A percentile compares a stretch with the other conserved stretches of the same genome.
phyloP scores from a whole-genome alignment of 2,888 invertebrate species.

The Carabus problematicus region DNA sequence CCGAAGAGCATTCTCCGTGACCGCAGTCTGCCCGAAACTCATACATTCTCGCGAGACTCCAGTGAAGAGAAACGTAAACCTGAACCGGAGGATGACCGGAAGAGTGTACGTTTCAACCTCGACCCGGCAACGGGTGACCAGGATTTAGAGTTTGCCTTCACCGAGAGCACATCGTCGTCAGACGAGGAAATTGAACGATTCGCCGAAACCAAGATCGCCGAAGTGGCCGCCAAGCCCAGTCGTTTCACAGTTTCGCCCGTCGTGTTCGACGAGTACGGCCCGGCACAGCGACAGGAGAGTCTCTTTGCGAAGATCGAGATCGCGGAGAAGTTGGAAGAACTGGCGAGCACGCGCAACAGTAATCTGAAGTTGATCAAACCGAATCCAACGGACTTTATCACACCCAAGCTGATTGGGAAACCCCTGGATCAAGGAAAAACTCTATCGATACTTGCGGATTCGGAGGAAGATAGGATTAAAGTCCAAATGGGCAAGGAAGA shows the following conservation, averaged over 20 bases:
- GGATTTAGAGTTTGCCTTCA: constrained; percentile 58
- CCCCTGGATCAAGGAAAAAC: constrained; percentile 60
- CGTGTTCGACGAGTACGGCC: constrained; percentile 46
- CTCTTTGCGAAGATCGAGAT: constrained; percentile 52
- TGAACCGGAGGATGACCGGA: constrained; percentile 73
- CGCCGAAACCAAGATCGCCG: constrained; percentile 46
- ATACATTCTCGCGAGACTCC: constrained; percentile 47
- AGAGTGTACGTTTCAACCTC: constrained; percentile 75
- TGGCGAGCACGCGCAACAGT: constrained; percentile 10
- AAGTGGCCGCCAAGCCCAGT: constrained; percentile 27
- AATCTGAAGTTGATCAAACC: constrained; percentile 63
- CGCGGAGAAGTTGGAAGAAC: constrained; percentile 39
- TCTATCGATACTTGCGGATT: constrained; percentile 59
- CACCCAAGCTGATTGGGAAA: constrained; percentile 65
- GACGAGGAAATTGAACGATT: constrained; percentile 52
- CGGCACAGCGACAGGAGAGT: constrained; percentile 44
- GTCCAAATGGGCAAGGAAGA: constrained; percentile 48
- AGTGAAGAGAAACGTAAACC: constrained; percentile 42
- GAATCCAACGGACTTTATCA: constrained; percentile 66
- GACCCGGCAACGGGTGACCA: constrained; percentile 61
- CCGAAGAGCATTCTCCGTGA: constrained; percentile 72
- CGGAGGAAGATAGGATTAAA: constrained; percentile 63
- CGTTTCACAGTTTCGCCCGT: constrained; percentile 54
- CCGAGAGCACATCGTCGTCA: constrained; percentile 50
- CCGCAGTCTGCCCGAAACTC: constrained; percentile 59